Evolutionary conservation across 2,113 vertebrate species (phyloP).

Genomic region (Bubalus kerabau): DNA sequence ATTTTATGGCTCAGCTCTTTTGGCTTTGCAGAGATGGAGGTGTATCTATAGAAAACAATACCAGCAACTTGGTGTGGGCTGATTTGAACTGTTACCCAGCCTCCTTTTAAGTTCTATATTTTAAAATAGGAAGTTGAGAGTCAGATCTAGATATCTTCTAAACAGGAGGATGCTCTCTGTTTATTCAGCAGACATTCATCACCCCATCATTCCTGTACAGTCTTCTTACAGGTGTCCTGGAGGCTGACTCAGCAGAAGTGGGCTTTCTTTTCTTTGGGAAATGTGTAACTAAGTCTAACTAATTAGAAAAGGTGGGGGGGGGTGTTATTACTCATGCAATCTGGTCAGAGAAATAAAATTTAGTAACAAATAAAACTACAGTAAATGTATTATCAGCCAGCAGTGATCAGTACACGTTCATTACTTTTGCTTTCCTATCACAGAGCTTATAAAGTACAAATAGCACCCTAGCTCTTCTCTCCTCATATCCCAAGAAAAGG

Average conservation of each 20-base stretch:
- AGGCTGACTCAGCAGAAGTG: background rate
- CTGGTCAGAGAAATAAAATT: background rate
- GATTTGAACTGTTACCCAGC: background rate
- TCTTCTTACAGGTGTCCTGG: background rate
- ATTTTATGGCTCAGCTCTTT: background rate
- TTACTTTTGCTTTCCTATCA: background rate
- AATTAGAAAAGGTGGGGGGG: background rate
- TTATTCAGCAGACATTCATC: background rate
- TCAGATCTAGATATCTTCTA: background rate
- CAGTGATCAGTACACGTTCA: background rate
- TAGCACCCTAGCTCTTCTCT: background rate
- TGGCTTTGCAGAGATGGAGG: background rate
- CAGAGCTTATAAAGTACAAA: background rate
- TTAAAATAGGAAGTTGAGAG: background rate
- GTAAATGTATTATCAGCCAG: background rate
- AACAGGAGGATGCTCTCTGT: background rate
- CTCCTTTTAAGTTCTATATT: background rate
- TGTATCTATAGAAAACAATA: background rate
- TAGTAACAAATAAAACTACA: background rate
- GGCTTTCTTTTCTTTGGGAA: background rate
- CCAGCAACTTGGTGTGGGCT: background rate
- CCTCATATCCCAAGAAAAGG: background rate
- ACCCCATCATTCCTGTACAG: accelerated
- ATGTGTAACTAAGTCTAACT: background rate
- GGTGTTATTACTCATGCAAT: background rate